Evolutionary conservation across 2,888 invertebrate genomes (phyloP).

Genomic region (Petrophora chlorosata): DNA sequence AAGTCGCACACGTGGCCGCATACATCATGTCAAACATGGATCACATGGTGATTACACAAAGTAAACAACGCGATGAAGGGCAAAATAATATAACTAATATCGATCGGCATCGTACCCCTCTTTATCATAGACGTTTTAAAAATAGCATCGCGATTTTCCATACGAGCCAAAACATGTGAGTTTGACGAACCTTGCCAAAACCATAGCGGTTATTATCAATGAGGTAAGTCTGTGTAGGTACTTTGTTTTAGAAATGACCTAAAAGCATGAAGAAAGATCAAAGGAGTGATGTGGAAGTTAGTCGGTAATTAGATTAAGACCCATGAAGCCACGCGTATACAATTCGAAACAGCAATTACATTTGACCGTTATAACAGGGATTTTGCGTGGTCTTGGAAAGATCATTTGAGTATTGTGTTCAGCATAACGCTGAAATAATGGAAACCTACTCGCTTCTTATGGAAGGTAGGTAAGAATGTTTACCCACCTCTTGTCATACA

Average conservation of each 20-base stretch:
- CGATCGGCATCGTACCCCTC: conserved; percentile 3
- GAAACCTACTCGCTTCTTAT: too few species aligned
- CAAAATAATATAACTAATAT: conserved; percentile 4
- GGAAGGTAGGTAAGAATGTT: too few species aligned
- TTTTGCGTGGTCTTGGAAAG: conserved; percentile 2
- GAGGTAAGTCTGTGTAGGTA: too few species aligned
- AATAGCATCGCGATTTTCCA: conserved; percentile 6
- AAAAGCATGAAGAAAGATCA: conserved; percentile 14
- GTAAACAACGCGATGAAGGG: conserved; percentile 13
- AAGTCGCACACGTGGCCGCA: conserved; percentile 23
- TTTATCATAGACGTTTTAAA: conserved; percentile 5
- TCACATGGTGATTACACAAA: conserved; percentile 23
- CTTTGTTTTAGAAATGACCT: too few species aligned
- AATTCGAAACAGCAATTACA: conserved; percentile 12
- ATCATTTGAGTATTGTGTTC: too few species aligned
- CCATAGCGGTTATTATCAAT: neutral
- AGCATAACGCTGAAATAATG: too few species aligned
- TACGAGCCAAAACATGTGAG: conserved; percentile 8
- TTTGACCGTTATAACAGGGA: conserved; percentile 9
- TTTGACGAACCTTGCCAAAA: conserved; percentile 6
- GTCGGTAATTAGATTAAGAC: conserved; percentile 12
- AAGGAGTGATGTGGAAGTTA: too few species aligned
- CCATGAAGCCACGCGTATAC: conserved; percentile 14
- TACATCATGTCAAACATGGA: conserved; percentile 18
- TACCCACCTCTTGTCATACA: too few species aligned